A percentile compares a stretch with the other conserved stretches of the same genome.
Evolutionary conservation across 2,113 vertebrate genomes (phyloP).

Genomic region (Chascanopsetta lugubris): DNA sequence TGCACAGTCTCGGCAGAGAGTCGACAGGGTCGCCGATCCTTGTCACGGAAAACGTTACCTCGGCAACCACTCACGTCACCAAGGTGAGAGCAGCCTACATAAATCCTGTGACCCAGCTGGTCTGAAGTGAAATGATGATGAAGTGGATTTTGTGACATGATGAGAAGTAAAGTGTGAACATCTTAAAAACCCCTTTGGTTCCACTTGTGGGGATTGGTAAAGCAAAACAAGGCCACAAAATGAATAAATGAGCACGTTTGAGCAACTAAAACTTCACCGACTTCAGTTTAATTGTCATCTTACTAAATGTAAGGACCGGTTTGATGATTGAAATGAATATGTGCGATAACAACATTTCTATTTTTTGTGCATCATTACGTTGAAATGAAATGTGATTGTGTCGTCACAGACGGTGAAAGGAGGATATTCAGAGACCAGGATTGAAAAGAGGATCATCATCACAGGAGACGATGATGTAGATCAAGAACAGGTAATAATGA

Average conservation of each 20-base stretch:
- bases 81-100: constrained; percentile 83
- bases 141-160: not conserved
- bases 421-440: constrained; percentile 97
- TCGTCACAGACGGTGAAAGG: constrained; percentile 96
- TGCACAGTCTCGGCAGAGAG: constrained; percentile 77
- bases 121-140: not conserved
- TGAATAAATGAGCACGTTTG: no score
- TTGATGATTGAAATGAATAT: no score
- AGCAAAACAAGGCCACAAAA: no score
- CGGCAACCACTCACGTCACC: constrained; percentile 96
- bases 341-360: no score
- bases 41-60: constrained; percentile 93
- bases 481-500: constrained; percentile 91
- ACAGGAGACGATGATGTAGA: constrained; percentile 98
- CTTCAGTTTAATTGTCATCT: no score
- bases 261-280: no score
- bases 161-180: not conserved
- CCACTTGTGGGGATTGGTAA: not conserved
- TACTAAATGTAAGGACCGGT: no score
- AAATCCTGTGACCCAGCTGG: not conserved
- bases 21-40: constrained; percentile 75
- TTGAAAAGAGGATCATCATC: constrained; percentile 99
- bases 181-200: no score
- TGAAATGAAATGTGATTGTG: constrained; percentile 16
- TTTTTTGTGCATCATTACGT: no score